Conservation (phyloP, 2,888 invertebrate genomes). For the Azorinus chamasolen region DNA sequence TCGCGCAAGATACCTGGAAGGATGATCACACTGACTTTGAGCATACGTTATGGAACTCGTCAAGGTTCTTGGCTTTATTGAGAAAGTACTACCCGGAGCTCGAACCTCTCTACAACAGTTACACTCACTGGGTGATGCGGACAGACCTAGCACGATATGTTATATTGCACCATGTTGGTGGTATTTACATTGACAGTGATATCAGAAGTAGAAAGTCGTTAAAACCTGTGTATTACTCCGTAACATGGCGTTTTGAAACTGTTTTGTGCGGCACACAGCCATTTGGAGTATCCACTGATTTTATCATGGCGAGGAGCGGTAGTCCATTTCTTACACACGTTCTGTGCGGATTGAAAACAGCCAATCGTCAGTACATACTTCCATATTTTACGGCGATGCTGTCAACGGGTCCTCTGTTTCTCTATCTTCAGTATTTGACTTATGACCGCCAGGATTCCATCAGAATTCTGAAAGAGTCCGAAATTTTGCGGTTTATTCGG, state of each 20-base stretch:
- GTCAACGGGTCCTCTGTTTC: slow-evolving; percentile 47
- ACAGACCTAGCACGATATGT: slow-evolving; percentile 44
- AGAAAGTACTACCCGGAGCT: slow-evolving; percentile 27
- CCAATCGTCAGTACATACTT: slow-evolving; percentile 36
- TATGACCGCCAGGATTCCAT: slow-evolving; percentile 20
- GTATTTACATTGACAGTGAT: slow-evolving; percentile 46
- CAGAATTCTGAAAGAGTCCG: slow-evolving; percentile 15
- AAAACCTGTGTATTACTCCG: not conserved
- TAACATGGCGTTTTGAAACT: slow-evolving; percentile 14
- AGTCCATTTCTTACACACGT: slow-evolving; percentile 42
- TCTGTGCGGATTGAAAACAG: slow-evolving; percentile 28
- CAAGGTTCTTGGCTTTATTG: slow-evolving; percentile 35
- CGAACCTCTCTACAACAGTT: slow-evolving; percentile 29
- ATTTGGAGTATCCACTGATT: slow-evolving; percentile 47
- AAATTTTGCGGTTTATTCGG: slow-evolving; percentile 19
- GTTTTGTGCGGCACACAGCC: slow-evolving; percentile 41
- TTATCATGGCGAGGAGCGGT: slow-evolving; percentile 45
- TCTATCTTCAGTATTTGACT: slow-evolving; percentile 23
- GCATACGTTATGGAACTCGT: slow-evolving; percentile 42
- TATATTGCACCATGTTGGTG: slow-evolving; percentile 42
- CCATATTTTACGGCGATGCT: slow-evolving; percentile 51
- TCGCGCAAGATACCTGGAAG: slow-evolving; percentile 28
- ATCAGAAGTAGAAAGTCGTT: slow-evolving; percentile 12
- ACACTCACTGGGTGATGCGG: slow-evolving; percentile 44
- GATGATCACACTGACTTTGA: slow-evolving; percentile 7